phyloP scores from a whole-genome alignment of 2,797 vertebrate genomes.

The Neosilurus hyrtlii region DNA sequence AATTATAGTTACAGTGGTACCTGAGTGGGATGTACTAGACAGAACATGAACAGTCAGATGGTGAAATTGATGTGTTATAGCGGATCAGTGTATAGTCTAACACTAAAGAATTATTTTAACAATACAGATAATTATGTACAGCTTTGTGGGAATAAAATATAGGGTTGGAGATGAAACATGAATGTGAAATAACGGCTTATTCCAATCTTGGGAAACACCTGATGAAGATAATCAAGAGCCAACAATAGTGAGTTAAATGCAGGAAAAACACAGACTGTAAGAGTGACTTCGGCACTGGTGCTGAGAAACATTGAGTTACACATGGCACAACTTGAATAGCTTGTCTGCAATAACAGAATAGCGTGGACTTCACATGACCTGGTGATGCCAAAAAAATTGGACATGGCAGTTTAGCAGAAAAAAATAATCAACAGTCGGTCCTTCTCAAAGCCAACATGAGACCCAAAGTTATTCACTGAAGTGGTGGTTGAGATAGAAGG shows the following conservation, averaged over 20 bases:
- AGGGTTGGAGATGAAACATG: background rate
- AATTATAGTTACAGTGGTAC: no score
- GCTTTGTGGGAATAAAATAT: background rate
- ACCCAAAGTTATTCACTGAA: background rate
- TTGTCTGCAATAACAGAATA: background rate
- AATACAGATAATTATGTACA: background rate
- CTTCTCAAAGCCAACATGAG: background rate
- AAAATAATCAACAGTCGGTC: background rate
- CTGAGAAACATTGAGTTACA: background rate
- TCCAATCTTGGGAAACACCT: background rate
- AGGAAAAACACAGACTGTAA: constrained; percentile 7
- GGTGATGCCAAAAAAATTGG: background rate
- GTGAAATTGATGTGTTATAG: no score
- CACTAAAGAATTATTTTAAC: background rate
- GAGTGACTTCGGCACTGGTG: background rate
- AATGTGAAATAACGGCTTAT: background rate
- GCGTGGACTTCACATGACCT: background rate
- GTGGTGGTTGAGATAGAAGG: background rate
- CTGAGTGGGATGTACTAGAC: no score
- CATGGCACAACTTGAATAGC: no score
- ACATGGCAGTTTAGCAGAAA: background rate
- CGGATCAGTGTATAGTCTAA: background rate
- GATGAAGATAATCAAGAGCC: background rate
- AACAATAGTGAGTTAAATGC: background rate
- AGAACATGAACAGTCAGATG: no score